A percentile compares a stretch with the other conserved stretches of the same genome.
phyloP scores from a whole-genome alignment of 2,888 invertebrate genomes.

The Drosophila maculinotata region DNA sequence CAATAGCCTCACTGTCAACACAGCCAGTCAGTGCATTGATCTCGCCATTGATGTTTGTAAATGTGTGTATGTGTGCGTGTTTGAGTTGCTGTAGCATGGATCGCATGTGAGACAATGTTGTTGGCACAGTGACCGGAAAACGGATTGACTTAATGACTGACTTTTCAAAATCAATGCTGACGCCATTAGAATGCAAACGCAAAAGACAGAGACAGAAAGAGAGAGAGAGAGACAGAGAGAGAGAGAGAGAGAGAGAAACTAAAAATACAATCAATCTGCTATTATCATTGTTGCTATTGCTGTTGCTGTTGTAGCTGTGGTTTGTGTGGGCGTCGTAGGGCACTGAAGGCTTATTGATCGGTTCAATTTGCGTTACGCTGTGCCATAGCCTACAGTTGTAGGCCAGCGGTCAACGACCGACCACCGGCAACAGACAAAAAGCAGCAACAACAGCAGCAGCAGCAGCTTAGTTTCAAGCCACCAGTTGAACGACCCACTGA shows the following conservation, averaged over 20 bases:
- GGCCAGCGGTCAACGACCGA: conserved; percentile 77
- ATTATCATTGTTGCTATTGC: conserved; percentile 9
- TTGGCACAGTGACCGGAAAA: conserved; percentile 83
- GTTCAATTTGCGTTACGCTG: conserved; percentile 41
- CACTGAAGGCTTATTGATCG: conserved; percentile 22
- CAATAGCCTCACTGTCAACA: conserved; percentile 75
- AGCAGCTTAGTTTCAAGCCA: conserved; percentile 48
- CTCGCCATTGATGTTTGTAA: conserved; percentile 56
- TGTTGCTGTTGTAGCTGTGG: conserved; percentile 6
- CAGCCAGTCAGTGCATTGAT: conserved; percentile 63
- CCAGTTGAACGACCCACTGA: conserved; percentile 78
- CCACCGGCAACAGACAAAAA: conserved; percentile 33
- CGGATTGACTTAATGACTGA: conserved; percentile 83
- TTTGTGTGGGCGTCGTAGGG: conserved; percentile 32
- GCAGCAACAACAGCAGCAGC: conserved; percentile 29
- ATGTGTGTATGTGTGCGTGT: conserved; percentile 3
- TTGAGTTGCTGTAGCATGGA: conserved; percentile 34
- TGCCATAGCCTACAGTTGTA: conserved; percentile 72
- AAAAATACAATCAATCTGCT: conserved; percentile 2
- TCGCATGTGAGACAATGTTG: conserved; percentile 76
- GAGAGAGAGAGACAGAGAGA: neutral
- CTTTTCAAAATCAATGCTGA: conserved; percentile 75
- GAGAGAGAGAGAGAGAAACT: neutral
- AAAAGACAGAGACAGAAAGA: conserved; percentile 9
- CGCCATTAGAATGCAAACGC: conserved; percentile 55